These are phyloP conservation scores for Macrotis lagotis DNA, from an alignment of 2,113 vertebrate genomes.

Conservation along the genomic window DNA sequence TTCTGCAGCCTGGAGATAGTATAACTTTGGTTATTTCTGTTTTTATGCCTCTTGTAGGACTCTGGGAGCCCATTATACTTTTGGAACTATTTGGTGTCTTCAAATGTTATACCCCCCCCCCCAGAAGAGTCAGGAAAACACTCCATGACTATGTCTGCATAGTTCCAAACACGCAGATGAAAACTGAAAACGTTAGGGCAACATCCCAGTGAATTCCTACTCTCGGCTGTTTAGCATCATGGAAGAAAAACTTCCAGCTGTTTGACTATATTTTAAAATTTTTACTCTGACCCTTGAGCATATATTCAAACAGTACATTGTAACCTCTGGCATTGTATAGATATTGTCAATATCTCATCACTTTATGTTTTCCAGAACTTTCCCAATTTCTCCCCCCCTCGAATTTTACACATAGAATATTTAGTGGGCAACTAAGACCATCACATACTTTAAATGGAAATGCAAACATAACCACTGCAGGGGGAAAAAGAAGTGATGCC, in stretches of 20 bases:
- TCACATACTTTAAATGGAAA: neutral
- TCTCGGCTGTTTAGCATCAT: neutral
- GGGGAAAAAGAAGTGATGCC: neutral
- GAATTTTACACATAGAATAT: neutral
- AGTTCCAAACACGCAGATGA: conserved; percentile 5
- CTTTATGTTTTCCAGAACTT: neutral
- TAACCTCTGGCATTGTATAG: conserved; percentile 15
- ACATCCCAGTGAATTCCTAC: neutral
- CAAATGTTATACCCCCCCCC: neutral
- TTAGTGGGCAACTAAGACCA: neutral
- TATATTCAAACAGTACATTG: neutral
- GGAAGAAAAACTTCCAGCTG: conserved; percentile 16
- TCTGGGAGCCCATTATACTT: neutral
- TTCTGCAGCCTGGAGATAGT: neutral
- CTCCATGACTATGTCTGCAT: neutral
- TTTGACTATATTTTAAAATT: conserved; percentile 11
- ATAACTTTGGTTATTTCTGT: conserved; percentile 9
- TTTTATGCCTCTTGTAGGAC: neutral
- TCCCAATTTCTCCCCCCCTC: neutral
- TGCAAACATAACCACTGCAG: neutral
- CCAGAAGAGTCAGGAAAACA: conserved; percentile 4
- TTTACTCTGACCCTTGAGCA: conserved; percentile 29
- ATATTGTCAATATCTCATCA: conserved; percentile 1
- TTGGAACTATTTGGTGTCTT: conserved; percentile 13
- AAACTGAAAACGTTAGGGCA: conserved; percentile 11